Base-by-base conservation (phyloP, 1,140 invertebrate genomes). In the Paracyclopina nana region DNA sequence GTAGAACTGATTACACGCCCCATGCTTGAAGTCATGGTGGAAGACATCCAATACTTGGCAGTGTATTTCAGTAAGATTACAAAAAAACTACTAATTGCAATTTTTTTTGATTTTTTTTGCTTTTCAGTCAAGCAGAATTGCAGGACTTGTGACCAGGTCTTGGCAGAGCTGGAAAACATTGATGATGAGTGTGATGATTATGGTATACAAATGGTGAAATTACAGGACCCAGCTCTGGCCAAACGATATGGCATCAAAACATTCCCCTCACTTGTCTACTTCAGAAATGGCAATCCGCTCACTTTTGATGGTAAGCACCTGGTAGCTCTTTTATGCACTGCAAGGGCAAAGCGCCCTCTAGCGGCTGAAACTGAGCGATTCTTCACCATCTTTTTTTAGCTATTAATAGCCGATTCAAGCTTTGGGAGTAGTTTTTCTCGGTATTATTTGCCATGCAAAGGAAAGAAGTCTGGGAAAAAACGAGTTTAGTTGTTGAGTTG, bases 221-320 rank as follows among this genome's bases (percentile, higher is more conserved):
- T 92, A 59, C 82, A 86, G 63, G 87, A 92, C 68, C 78, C 81
- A 0, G 80, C 84, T 59, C 61, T 91, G 50, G 84, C 84, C 3
- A 87, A 87, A 59, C 72, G 85, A 54, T 91, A 91, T 67, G 88
- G 85, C 26, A 91, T 94, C 46, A 90, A 90, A 64, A 91, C 85
- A 25, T 90, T 87, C 62, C 87, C 86, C 3, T 86, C 85, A 20
- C 71, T 92, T 54, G 82, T 88, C 2, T 90, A 90, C 60, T 91
- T 91, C 63, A 70, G 80, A 59, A 92, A 91, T 62, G 86, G 86
- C 55, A 92, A 91, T 72, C 87, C 87, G 14, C 67, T 94, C 38
- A 63, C 91, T 6, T 94, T 82, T 64, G 86, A 91, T 74, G 77
- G 75, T 75, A 60, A 55, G 34, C 20, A 4, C 9, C 29, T 11